phyloP scores from a whole-genome alignment of 2,888 invertebrate genomes.

The Apodemia zela region DNA sequence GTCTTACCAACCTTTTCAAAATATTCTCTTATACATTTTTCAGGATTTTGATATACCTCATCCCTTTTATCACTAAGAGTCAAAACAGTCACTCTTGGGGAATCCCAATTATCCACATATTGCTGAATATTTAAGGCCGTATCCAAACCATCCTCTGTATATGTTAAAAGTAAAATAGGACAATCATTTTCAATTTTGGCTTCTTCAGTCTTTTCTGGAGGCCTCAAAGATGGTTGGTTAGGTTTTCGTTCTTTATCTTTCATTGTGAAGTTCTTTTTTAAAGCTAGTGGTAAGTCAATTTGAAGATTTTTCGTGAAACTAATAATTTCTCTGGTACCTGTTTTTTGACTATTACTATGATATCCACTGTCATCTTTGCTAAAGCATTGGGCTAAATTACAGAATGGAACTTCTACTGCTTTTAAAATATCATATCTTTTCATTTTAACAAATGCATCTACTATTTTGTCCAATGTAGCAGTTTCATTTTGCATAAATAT shows the following conservation, averaged over 20 bases:
- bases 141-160: slow-evolving; percentile 72
- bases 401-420: slow-evolving; percentile 62
- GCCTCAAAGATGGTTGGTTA: slow-evolving; percentile 40
- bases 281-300: slow-evolving; percentile 62
- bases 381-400: slow-evolving; percentile 57
- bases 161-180: slow-evolving; percentile 73
- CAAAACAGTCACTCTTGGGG: slow-evolving; percentile 55
- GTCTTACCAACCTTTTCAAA: slow-evolving; percentile 68
- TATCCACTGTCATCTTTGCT: slow-evolving; percentile 70
- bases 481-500: slow-evolving; percentile 73
- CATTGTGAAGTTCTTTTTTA: slow-evolving; percentile 52
- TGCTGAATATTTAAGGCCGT: slow-evolving; percentile 70
- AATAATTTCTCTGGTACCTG: slow-evolving; percentile 57
- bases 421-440: slow-evolving; percentile 76
- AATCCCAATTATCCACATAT: slow-evolving; percentile 67
- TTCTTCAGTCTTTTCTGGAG: slow-evolving; percentile 38
- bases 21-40: slow-evolving; percentile 77
- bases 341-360: slow-evolving; percentile 54
- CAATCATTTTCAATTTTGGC: slow-evolving; percentile 46
- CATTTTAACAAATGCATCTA: slow-evolving; percentile 68
- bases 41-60: slow-evolving; percentile 74
- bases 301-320: slow-evolving; percentile 54
- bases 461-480: slow-evolving; percentile 76
- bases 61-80: slow-evolving; percentile 72
- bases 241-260: slow-evolving; percentile 50